A percentile compares a stretch with the other conserved stretches of the same genome.
These are phyloP conservation scores for Gastrophryne carolinensis DNA, from an alignment of 2,797 vertebrate genomes.

Conservation along the genomic window DNA sequence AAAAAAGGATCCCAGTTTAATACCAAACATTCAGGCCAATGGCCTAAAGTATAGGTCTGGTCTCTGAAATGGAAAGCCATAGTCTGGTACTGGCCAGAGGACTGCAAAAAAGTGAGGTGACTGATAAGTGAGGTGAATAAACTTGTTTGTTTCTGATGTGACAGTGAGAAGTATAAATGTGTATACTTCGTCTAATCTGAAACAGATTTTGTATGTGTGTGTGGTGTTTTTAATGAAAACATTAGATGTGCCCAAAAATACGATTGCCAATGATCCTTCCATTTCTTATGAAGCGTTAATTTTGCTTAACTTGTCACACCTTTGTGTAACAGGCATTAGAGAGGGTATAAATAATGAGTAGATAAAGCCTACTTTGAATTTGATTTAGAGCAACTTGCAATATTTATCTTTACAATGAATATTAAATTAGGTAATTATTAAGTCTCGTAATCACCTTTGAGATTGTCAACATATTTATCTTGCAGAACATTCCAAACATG, in stretches of 20 bases:
- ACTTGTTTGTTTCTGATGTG: no score
- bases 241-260: background rate
- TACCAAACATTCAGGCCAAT: no score
- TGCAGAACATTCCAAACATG: background rate
- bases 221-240: background rate
- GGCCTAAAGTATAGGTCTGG: no score
- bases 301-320: slow-evolving; percentile 18
- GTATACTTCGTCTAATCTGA: no score
- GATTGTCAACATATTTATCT: slow-evolving; percentile 6
- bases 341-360: background rate
- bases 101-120: no score
- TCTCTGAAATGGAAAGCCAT: no score
- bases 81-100: no score
- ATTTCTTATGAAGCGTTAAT: background rate
- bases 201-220: no score
- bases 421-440: slow-evolving; percentile 27
- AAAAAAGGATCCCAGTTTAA: no score
- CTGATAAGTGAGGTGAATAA: no score
- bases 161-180: no score
- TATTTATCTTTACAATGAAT: slow-evolving; percentile 23
- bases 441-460: slow-evolving; percentile 1
- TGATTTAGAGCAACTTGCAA: background rate
- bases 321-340: slow-evolving; percentile 5
- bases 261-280: background rate
- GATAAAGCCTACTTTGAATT: background rate